Evolutionary conservation across 2,113 vertebrate species (phyloP).

Genomic region (Chaenogobius annularis): DNA sequence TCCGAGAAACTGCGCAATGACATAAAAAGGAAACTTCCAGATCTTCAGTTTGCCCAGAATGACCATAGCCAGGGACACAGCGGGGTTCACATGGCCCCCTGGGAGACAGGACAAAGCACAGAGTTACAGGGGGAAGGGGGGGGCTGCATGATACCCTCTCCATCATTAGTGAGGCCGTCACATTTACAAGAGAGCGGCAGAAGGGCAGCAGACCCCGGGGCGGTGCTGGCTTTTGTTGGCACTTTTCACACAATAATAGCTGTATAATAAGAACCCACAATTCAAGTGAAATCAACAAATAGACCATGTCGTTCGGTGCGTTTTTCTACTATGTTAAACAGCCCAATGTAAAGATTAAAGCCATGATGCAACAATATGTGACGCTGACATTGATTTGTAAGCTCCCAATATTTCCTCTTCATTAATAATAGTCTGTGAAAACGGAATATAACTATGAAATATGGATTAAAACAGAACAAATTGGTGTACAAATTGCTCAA

Average conservation of each 20-base stretch:
- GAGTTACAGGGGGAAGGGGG: constrained; percentile 22
- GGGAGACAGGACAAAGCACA: constrained; percentile 50
- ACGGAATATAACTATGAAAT: background rate
- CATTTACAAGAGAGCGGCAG: constrained; percentile 52
- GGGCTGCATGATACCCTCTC: constrained; percentile 38
- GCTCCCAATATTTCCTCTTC: background rate
- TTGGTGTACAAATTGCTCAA: too few relatives aligned
- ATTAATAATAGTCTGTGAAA: background rate
- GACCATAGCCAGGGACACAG: constrained; percentile 92
- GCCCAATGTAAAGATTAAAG: constrained; percentile 10
- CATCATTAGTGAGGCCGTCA: constrained; percentile 37
- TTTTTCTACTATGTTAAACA: constrained; percentile 7
- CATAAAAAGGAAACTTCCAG: constrained; percentile 90
- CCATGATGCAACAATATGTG: background rate
- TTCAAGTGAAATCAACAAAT: constrained; percentile 7
- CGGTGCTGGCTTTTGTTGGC: constrained; percentile 32
- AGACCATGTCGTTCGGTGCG: background rate
- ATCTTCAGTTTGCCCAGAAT: constrained; percentile 89
- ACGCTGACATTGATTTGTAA: background rate
- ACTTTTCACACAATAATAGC: constrained; percentile 35
- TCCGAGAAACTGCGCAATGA: constrained; percentile 89
- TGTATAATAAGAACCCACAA: constrained; percentile 26
- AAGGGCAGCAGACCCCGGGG: constrained; percentile 45
- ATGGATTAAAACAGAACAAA: background rate
- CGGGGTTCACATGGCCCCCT: constrained; percentile 94